These are phyloP conservation scores for Chymomyza amoena DNA, from an alignment of 2,888 invertebrate species.

Conservation along the genomic window DNA sequence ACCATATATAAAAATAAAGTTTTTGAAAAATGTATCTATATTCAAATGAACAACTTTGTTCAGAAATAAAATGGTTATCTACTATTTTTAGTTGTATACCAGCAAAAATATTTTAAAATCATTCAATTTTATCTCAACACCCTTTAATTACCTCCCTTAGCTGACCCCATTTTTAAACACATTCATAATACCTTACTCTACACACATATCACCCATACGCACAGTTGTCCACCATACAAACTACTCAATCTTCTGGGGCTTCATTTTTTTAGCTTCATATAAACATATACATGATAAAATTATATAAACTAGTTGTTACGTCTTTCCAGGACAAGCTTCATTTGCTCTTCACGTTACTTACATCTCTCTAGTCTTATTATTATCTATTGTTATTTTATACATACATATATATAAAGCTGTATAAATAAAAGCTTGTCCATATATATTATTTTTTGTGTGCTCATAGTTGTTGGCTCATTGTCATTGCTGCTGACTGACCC, in stretches of 20 bases:
- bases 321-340: not conserved
- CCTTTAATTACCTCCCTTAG: too few species aligned
- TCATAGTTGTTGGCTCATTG: conserved; percentile 34
- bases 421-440: not conserved
- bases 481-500: conserved; percentile 29
- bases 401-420: not conserved
- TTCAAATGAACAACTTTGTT: too few species aligned
- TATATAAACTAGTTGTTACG: not conserved
- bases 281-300: not conserved
- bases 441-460: conserved; percentile 10
- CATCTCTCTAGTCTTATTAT: conserved; percentile 5
- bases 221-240: conserved; percentile 7
- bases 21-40: too few species aligned
- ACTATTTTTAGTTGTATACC: too few species aligned
- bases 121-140: too few species aligned
- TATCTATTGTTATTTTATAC: conserved; percentile 17
- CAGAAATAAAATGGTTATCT: too few species aligned
- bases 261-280: too few species aligned
- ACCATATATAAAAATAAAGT: too few species aligned
- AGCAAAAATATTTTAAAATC: too few species aligned
- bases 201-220: conserved; percentile 10
- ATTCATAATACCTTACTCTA: too few species aligned
- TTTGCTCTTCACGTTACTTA: not conserved
- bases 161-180: not conserved
- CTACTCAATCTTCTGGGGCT: not conserved